Conservation (phyloP, 2,888 invertebrate species). For the Machimus atricapillus region DNA sequence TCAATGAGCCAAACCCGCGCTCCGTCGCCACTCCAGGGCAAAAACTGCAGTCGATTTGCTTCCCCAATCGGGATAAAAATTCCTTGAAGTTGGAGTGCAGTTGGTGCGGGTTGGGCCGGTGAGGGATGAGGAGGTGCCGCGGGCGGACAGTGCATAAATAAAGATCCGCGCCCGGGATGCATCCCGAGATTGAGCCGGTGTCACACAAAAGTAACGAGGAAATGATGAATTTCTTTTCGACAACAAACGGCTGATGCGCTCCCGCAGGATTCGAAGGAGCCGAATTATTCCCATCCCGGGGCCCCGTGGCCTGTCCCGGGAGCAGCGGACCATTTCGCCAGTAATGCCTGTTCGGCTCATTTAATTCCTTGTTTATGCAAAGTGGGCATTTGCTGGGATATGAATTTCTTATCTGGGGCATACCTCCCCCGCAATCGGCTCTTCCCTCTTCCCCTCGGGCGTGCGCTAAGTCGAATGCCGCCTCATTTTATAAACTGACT, state of each 20-base stretch:
- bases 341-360: conserved; percentile 23
- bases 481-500: neutral
- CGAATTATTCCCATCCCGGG: neutral
- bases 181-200: neutral
- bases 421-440: neutral
- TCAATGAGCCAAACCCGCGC: neutral
- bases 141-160: neutral
- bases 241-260: neutral
- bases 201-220: conserved; percentile 1
- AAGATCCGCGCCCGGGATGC: neutral
- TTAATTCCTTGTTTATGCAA: conserved; percentile 36
- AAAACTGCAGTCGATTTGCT: conserved; percentile 8
- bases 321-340: neutral
- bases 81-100: neutral
- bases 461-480: neutral
- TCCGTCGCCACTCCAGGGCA: neutral
- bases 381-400: conserved; percentile 33
- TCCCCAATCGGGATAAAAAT: neutral
- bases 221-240: neutral
- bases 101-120: neutral
- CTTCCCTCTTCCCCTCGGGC: neutral
- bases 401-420: conserved; percentile 15
- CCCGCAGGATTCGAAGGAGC: neutral
- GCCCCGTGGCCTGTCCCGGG: neutral
- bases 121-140: neutral